These are phyloP conservation scores for Aphis craccivora DNA, from an alignment of 1,140 invertebrate species.

Conservation along the genomic window DNA sequence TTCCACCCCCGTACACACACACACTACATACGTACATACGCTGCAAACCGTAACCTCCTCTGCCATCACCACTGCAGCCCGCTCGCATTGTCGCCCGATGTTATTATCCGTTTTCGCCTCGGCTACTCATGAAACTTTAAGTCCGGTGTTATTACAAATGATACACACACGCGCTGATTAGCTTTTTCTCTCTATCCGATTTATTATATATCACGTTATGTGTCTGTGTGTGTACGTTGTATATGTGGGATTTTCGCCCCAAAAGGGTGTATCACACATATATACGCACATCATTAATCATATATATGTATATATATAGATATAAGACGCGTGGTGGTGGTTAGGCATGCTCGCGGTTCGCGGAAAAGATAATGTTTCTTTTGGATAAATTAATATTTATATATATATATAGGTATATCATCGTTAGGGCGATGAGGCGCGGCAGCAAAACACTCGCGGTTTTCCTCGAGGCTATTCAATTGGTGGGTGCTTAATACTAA, in stretches of 20 bases:
- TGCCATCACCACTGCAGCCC: not conserved
- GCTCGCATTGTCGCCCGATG: constrained; percentile 46
- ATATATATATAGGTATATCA: not conserved
- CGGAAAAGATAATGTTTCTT: constrained; percentile 44
- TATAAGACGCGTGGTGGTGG: not conserved
- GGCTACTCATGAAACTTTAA: constrained; percentile 56
- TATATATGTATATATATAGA: not conserved
- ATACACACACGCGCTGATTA: constrained; percentile 54
- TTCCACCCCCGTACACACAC: constrained; percentile 8
- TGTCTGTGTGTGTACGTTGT: not conserved
- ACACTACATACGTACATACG: not conserved
- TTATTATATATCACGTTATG: constrained; percentile 37
- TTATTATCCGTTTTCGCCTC: constrained; percentile 50
- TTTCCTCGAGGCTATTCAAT: constrained; percentile 20
- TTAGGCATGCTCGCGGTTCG: not conserved
- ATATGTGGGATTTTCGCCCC: constrained; percentile 2
- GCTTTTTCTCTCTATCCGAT: constrained; percentile 56
- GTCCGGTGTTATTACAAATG: constrained; percentile 58
- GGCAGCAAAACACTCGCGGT: not conserved
- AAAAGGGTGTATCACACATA: constrained; percentile 35
- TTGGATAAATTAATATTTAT: constrained; percentile 51
- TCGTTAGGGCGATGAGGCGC: not conserved
- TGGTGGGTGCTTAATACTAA: constrained; percentile 22
- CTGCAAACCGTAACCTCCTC: not conserved
- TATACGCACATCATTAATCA: constrained; percentile 46